phyloP scores from a whole-genome alignment of 2,888 invertebrate species.

The Baronia brevicornis region DNA sequence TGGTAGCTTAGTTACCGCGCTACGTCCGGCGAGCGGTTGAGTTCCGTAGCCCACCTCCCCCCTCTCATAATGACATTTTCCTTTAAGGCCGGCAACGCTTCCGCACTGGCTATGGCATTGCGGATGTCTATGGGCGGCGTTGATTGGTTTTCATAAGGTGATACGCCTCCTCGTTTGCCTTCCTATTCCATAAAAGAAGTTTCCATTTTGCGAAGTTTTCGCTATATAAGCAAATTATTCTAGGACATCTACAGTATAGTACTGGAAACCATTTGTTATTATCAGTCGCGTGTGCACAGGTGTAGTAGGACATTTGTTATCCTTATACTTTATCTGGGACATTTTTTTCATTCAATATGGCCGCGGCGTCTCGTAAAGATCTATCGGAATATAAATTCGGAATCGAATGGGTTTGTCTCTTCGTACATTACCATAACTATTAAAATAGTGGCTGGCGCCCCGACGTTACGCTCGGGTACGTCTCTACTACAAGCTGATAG shows the following conservation, averaged over 20 bases:
- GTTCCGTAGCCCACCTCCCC: no score
- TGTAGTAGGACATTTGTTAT: slow-evolving; percentile 3
- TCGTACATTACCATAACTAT: slow-evolving; percentile 22
- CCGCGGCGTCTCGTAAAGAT: slow-evolving; percentile 18
- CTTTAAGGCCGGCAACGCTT: no score
- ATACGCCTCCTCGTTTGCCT: no score
- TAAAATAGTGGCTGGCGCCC: slow-evolving; percentile 18
- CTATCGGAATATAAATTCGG: slow-evolving; percentile 22
- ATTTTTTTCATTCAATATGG: slow-evolving; percentile 12
- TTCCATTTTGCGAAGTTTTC: no score
- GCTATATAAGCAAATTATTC: no score
- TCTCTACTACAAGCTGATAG: slow-evolving; percentile 5
- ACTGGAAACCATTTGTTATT: slow-evolving; percentile 1
- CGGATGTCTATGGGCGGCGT: no score
- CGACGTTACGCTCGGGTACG: background rate
- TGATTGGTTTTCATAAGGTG: background rate
- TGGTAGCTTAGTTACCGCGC: no score
- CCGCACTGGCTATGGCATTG: no score
- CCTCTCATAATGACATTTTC: no score
- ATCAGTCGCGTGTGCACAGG: background rate
- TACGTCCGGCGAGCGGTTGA: no score
- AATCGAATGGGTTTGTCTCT: slow-evolving; percentile 22
- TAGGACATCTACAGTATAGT: no score
- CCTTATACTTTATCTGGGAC: slow-evolving; percentile 6
- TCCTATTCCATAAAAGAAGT: no score